A percentile compares a stretch with the other conserved stretches of the same genome.
Evolutionary conservation across 1,140 invertebrate genomes (phyloP).

Genomic region (Camponotus pennsylvanicus): DNA sequence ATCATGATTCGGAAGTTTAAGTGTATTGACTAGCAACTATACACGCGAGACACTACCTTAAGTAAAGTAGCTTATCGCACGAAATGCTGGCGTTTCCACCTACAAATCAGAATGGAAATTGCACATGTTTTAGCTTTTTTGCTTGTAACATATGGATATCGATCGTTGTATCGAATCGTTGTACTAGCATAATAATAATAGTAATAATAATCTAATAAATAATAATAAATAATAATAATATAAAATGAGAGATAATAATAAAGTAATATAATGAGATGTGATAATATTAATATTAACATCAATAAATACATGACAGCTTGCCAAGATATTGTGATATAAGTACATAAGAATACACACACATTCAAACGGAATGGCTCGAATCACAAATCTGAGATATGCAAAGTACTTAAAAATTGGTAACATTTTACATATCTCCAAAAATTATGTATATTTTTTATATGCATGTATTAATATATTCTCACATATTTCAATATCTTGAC

Average conservation of each 20-base stretch:
- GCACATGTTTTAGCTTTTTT: slow-evolving; percentile 51
- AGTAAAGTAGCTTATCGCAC: slow-evolving; percentile 51
- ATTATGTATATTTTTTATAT: no score
- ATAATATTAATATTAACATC: slow-evolving; percentile 30
- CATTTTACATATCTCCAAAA: neutral
- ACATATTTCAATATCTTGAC: slow-evolving; percentile 29
- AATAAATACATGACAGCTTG: slow-evolving; percentile 39
- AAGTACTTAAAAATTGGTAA: neutral
- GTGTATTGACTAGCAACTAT: slow-evolving; percentile 50
- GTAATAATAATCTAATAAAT: slow-evolving; percentile 75
- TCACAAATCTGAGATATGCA: slow-evolving; percentile 1
- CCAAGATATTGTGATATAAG: slow-evolving; percentile 27
- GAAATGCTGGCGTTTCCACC: slow-evolving; percentile 9
- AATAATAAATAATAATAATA: slow-evolving; percentile 39
- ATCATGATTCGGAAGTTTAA: slow-evolving; percentile 51
- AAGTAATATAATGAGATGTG: slow-evolving; percentile 30
- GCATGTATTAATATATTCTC: neutral
- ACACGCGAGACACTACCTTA: slow-evolving; percentile 27
- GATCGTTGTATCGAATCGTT: slow-evolving; percentile 83
- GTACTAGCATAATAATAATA: slow-evolving; percentile 78
- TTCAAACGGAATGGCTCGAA: neutral
- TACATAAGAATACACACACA: neutral
- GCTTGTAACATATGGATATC: slow-evolving; percentile 46
- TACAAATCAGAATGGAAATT: slow-evolving; percentile 58
- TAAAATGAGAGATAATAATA: neutral